Evolutionary conservation across 1,140 invertebrate species (phyloP).

Genomic region (Anastrepha obliqua): DNA sequence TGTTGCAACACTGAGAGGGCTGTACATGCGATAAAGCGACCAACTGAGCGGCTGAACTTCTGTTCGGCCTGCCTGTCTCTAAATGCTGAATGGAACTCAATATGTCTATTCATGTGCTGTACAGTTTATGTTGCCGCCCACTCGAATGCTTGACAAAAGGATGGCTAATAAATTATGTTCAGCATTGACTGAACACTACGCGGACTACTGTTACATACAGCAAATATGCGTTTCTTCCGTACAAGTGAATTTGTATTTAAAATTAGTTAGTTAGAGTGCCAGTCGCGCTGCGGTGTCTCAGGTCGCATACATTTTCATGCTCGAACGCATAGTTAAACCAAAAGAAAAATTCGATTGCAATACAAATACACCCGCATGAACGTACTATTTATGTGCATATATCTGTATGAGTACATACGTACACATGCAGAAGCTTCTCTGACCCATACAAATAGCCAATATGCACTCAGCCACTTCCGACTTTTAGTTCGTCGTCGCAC

Average conservation of each 20-base stretch:
- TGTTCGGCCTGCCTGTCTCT: not conserved
- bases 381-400: not conserved
- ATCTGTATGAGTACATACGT: not conserved
- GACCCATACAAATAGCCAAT: not conserved
- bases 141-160: slow-evolving; percentile 8
- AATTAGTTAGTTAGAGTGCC: not conserved
- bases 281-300: slow-evolving; percentile 1
- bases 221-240: not conserved
- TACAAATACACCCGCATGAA: not conserved
- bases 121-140: slow-evolving; percentile 18
- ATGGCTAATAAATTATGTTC: slow-evolving; percentile 35
- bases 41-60: not conserved
- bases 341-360: not conserved
- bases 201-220: not conserved
- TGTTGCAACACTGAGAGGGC: not conserved
- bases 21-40: not conserved
- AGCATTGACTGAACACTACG: not conserved
- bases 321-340: not conserved
- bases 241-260: not conserved
- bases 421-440: not conserved
- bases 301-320: slow-evolving; percentile 17
- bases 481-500: not conserved
- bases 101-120: not conserved
- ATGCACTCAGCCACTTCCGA: slow-evolving; percentile 1
- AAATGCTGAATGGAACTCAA: slow-evolving; percentile 21